Percentiles rank a stretch among this genome's conserved stretches.
Evolutionary conservation across 2,797 vertebrate genomes (phyloP).

Genomic region (Neomorphus geoffroyi): DNA sequence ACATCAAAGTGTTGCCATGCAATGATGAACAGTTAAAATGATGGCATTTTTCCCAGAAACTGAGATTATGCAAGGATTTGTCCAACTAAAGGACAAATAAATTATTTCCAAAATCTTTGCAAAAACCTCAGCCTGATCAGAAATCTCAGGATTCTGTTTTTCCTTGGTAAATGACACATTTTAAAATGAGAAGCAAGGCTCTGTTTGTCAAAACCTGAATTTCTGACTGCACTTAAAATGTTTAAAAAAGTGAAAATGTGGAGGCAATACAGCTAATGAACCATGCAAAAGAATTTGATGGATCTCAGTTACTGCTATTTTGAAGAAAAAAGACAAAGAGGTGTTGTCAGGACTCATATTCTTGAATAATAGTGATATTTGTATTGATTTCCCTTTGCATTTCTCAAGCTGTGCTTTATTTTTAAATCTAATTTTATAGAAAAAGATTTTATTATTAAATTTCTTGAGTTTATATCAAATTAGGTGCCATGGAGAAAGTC

Average conservation of each 20-base stretch:
- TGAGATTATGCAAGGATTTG: background rate
- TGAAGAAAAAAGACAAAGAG: background rate
- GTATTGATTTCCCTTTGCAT: background rate
- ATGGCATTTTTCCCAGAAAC: constrained; percentile 6
- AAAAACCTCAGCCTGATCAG: background rate
- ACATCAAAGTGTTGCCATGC: background rate
- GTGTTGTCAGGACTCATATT: constrained; percentile 32
- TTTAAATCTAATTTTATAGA: background rate
- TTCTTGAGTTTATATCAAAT: background rate
- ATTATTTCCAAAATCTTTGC: constrained; percentile 5
- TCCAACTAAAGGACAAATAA: constrained; percentile 23
- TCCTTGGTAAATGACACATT: constrained; percentile 12
- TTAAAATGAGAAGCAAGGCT: constrained; percentile 40
- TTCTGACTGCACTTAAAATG: constrained; percentile 40
- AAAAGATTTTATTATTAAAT: background rate
- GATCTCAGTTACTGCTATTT: constrained; percentile 39
- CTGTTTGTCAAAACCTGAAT: constrained; percentile 41
- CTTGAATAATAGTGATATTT: constrained; percentile 22
- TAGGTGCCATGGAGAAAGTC: background rate
- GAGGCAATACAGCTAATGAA: constrained; percentile 66
- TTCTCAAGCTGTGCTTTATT: constrained; percentile 16
- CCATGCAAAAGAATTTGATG: constrained; percentile 25
- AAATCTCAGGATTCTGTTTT: constrained; percentile 4
- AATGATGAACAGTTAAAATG: background rate
- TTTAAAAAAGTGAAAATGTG: constrained; percentile 41